Conservation (phyloP, 2,888 invertebrate species). For the Osedax frankpressi region DNA sequence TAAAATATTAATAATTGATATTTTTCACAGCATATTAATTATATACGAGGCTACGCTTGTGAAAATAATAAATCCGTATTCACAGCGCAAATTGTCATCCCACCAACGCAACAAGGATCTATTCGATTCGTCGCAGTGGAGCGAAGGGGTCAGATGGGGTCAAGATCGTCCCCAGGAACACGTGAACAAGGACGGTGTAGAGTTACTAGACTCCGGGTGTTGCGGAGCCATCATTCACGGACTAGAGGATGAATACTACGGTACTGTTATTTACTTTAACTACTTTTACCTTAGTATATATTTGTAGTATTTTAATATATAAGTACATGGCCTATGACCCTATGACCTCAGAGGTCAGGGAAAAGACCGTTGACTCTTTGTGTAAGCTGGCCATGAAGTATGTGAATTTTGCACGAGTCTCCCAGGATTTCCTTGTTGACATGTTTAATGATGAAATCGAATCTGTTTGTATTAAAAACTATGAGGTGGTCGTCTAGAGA, state of each 20-base stretch:
- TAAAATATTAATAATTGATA: no score
- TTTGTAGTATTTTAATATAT: constrained; percentile 10
- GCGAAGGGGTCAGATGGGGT: constrained; percentile 73
- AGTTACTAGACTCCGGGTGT: constrained; percentile 77
- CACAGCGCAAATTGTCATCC: constrained; percentile 64
- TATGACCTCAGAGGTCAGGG: constrained; percentile 78
- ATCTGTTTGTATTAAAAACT: constrained; percentile 50
- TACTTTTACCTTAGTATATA: neutral
- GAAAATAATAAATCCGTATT: no score
- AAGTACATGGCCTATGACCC: no score
- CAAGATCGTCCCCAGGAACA: constrained; percentile 68
- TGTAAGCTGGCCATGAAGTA: constrained; percentile 74
- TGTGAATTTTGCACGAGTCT: constrained; percentile 65
- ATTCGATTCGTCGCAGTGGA: constrained; percentile 76
- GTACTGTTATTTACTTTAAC: no score
- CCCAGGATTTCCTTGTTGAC: constrained; percentile 88
- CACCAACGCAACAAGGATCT: constrained; percentile 73
- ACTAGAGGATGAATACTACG: constrained; percentile 78
- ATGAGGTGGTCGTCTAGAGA: no score
- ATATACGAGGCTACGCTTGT: no score
- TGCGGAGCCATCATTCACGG: constrained; percentile 97
- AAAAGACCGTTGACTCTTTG: constrained; percentile 82
- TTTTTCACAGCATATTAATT: no score
- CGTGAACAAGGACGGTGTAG: constrained; percentile 60
- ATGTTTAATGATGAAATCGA: constrained; percentile 99